phyloP scores from a whole-genome alignment of 2,797 vertebrate species.

The Cyprinodon diabolis region DNA sequence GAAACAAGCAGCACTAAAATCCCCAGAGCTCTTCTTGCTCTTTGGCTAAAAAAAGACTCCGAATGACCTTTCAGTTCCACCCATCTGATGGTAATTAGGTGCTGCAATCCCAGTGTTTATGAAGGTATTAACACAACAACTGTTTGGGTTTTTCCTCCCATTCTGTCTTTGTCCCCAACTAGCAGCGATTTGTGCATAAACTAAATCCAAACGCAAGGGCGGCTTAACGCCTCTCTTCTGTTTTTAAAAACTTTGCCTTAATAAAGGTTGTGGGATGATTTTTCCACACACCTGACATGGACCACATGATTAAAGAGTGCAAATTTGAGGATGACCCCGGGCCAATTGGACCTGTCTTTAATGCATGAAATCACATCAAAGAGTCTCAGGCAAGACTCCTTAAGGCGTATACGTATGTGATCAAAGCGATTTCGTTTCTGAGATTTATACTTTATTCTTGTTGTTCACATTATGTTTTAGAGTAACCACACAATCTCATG shows the following conservation, averaged over 20 bases:
- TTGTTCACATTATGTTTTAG: slow-evolving; percentile 68
- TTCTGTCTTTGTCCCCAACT: slow-evolving; percentile 44
- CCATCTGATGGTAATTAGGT: slow-evolving; percentile 81
- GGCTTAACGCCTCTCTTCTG: neutral
- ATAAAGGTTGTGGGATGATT: slow-evolving; percentile 44
- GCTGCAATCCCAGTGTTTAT: slow-evolving; percentile 78
- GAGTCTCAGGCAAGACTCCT: slow-evolving; percentile 74
- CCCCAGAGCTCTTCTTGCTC: slow-evolving; percentile 28
- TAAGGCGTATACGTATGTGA: slow-evolving; percentile 74
- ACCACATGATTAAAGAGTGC: slow-evolving; percentile 75
- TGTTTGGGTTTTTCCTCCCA: slow-evolving; percentile 69
- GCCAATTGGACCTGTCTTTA: slow-evolving; percentile 79
- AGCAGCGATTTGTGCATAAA: slow-evolving; percentile 60
- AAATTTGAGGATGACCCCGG: slow-evolving; percentile 75
- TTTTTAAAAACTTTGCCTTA: slow-evolving; percentile 58
- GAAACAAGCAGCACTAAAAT: slow-evolving; percentile 9
- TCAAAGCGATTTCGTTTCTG: slow-evolving; percentile 70
- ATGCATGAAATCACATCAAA: slow-evolving; percentile 82
- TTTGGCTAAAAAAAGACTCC: slow-evolving; percentile 63
- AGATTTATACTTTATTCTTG: slow-evolving; percentile 73
- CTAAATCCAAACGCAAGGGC: slow-evolving; percentile 69
- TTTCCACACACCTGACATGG: slow-evolving; percentile 73
- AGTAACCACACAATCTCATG: slow-evolving; percentile 58
- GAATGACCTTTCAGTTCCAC: slow-evolving; percentile 79
- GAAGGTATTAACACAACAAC: slow-evolving; percentile 82